A percentile compares a stretch with the other conserved stretches of the same genome.
Conservation (phyloP, 2,113 vertebrate genomes). For the Chamaea fasciata region DNA sequence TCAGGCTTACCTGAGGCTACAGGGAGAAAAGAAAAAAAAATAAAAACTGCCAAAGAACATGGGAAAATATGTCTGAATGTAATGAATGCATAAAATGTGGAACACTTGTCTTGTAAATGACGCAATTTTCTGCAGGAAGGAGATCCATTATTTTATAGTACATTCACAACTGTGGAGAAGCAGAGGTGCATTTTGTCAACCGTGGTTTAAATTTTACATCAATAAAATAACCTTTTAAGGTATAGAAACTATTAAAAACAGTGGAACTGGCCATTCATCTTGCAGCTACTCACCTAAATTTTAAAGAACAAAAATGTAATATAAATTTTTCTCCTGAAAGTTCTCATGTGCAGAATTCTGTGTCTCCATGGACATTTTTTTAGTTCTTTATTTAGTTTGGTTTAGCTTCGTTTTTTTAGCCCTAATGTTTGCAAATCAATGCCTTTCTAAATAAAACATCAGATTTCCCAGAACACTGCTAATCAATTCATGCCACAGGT, state of each 20-base stretch:
- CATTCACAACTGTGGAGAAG: neutral
- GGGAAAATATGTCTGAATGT: neutral
- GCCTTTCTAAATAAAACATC: neutral
- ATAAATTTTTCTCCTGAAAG: neutral
- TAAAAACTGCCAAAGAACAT: neutral
- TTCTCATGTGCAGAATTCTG: constrained; percentile 29
- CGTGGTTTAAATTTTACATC: neutral
- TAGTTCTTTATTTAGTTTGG: neutral
- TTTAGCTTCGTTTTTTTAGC: neutral
- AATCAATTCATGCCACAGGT: neutral
- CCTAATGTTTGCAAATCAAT: neutral
- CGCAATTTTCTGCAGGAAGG: neutral
- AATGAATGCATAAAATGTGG: neutral
- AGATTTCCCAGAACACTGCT: neutral
- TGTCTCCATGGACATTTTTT: constrained; percentile 10
- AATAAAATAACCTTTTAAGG: neutral
- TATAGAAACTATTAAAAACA: neutral
- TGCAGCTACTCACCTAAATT: constrained; percentile 19
- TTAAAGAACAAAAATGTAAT: constrained; percentile 24
- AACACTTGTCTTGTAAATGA: neutral
- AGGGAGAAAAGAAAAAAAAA: neutral
- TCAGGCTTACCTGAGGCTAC: neutral
- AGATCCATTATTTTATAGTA: neutral
- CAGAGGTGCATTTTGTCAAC: neutral
- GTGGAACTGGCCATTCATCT: neutral